Conservation (phyloP, 1,140 invertebrate species). For the Dendrolimus kikuchii region DNA sequence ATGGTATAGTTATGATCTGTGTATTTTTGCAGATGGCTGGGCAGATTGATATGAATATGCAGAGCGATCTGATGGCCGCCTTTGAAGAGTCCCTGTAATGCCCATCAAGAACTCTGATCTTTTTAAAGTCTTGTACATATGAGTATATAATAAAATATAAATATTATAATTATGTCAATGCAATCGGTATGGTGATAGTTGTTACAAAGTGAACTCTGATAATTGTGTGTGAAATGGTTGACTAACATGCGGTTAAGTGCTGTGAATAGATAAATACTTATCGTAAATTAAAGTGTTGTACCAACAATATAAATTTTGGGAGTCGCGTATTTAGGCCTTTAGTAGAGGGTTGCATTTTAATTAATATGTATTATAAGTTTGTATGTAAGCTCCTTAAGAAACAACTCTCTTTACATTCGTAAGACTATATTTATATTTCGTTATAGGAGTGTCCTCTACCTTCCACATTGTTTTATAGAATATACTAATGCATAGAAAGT, state of each 20-base stretch:
- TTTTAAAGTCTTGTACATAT: conserved; percentile 49
- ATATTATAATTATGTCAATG: conserved; percentile 55
- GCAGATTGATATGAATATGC: conserved; percentile 98
- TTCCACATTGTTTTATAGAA: conserved; percentile 65
- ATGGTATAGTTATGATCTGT: too few species aligned
- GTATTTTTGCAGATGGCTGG: conserved; percentile 87
- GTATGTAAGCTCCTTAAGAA: conserved; percentile 63
- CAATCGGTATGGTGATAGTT: conserved; percentile 51
- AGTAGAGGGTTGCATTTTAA: conserved; percentile 61
- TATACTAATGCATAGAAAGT: conserved; percentile 51
- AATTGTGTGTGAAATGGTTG: conserved; percentile 59
- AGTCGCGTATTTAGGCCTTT: conserved; percentile 44
- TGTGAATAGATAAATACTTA: conserved; percentile 68
- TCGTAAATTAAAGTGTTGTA: conserved; percentile 67
- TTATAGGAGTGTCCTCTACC: conserved; percentile 55
- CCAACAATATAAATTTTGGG: conserved; percentile 52
- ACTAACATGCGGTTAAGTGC: conserved; percentile 70
- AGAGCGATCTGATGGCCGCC: conserved; percentile 97
- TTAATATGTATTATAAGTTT: conserved; percentile 59
- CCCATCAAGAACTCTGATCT: conserved; percentile 29
- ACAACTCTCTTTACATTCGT: conserved; percentile 67
- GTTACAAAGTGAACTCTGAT: conserved; percentile 50
- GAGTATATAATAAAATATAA: conserved; percentile 36
- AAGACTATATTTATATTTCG: conserved; percentile 68
- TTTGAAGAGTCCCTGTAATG: conserved; percentile 94